Evolutionary conservation across 2,888 invertebrate species (phyloP).

Genomic region (Smittia sp.): DNA sequence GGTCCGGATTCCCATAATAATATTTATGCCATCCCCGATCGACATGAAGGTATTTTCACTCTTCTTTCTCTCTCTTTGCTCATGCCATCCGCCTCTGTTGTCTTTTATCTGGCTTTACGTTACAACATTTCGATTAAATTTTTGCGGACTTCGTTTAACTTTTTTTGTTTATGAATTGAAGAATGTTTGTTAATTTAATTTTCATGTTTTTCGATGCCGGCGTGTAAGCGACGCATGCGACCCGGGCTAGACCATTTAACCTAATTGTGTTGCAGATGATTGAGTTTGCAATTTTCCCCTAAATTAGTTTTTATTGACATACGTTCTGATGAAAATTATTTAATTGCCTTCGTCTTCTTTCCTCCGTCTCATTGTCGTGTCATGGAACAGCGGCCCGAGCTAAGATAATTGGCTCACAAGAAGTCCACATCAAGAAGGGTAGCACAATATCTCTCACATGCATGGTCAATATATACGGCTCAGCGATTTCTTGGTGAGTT

Average conservation of each 20-base stretch:
- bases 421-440: conserved; percentile 85
- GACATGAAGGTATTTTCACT: conserved; percentile 20
- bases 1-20: conserved; percentile 4
- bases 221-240: background rate
- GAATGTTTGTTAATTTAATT: conserved; percentile 2
- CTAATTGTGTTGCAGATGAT: conserved; percentile 27
- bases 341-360: background rate
- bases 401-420: conserved; percentile 78
- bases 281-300: conserved; percentile 25
- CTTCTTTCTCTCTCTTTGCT: conserved; percentile 20
- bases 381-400: conserved; percentile 74
- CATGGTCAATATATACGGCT: conserved; percentile 82
- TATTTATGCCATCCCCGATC: conserved; percentile 26
- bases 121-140: background rate
- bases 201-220: background rate
- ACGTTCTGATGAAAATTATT: background rate
- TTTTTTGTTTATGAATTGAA: background rate
- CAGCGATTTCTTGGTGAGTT: conserved; percentile 66
- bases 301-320: conserved; percentile 20
- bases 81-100: conserved; percentile 11
- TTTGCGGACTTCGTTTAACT: too few species aligned
- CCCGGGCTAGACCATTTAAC: background rate
- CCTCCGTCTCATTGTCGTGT: background rate
- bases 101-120: conserved; percentile 39
- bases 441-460: conserved; percentile 87